These are phyloP conservation scores for Lucilia cuprina DNA, from an alignment of 1,140 invertebrate genomes.

Conservation along the genomic window DNA sequence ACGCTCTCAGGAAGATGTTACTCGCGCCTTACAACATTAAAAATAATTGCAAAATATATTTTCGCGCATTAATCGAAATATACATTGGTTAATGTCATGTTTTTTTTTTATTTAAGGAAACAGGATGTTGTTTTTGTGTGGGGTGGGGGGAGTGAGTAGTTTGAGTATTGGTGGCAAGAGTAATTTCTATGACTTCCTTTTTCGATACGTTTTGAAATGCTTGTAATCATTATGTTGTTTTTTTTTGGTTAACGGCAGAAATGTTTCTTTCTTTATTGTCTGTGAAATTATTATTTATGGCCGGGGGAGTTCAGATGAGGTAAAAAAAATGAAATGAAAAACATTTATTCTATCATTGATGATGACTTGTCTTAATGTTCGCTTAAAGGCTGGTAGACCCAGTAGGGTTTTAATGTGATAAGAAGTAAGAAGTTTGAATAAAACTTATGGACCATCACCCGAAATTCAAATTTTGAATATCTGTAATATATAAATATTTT, in stretches of 20 bases:
- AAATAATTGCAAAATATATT: constrained; percentile 30
- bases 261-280: constrained; percentile 54
- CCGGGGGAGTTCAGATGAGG: constrained; percentile 37
- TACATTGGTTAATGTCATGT: constrained; percentile 27
- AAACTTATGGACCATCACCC: too few species aligned
- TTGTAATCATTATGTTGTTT: background rate
- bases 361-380: constrained; percentile 37
- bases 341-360: constrained; percentile 29
- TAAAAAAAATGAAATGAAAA: constrained; percentile 36
- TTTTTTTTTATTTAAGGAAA: background rate
- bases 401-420: background rate
- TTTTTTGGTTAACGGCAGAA: background rate
- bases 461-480: too few species aligned
- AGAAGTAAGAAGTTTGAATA: too few species aligned
- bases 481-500: too few species aligned
- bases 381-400: background rate
- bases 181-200: constrained; percentile 23
- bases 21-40: constrained; percentile 31
- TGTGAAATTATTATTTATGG: constrained; percentile 63
- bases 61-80: constrained; percentile 24
- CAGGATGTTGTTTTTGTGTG: background rate
- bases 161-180: background rate
- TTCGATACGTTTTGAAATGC: background rate
- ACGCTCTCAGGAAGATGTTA: background rate
- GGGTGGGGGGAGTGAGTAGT: too few species aligned